A percentile compares a stretch with the other conserved stretches of the same genome.
These are phyloP conservation scores for Diarsia rubi DNA, from an alignment of 2,888 invertebrate species.

Conservation along the genomic window DNA sequence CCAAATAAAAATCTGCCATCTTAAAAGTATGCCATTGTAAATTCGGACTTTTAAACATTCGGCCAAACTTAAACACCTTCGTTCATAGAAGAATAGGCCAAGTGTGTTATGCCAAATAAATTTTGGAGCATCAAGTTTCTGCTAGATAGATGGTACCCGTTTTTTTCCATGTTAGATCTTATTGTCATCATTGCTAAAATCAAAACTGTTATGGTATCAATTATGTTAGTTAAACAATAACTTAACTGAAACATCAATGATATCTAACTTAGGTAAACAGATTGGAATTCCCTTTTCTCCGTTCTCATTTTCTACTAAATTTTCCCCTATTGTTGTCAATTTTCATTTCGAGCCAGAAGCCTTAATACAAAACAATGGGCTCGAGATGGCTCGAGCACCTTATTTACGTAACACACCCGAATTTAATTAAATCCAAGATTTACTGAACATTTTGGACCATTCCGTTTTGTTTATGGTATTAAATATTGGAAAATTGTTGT, in stretches of 20 bases:
- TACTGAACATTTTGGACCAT: conserved; percentile 42
- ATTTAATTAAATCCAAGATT: conserved; percentile 63
- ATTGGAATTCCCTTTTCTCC: not conserved
- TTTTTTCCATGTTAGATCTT: too few relatives aligned
- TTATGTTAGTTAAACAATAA: not conserved
- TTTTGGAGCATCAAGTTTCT: too few relatives aligned
- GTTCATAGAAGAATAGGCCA: too few relatives aligned
- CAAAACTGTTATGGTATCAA: not conserved
- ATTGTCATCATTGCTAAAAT: not conserved
- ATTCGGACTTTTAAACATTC: too few relatives aligned
- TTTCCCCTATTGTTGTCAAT: conserved; percentile 57
- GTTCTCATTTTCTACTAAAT: conserved; percentile 42
- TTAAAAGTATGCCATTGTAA: too few relatives aligned
- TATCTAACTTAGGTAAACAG: conserved; percentile 8
- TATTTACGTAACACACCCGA: conserved; percentile 63
- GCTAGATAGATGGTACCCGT: too few relatives aligned
- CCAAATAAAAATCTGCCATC: too few relatives aligned
- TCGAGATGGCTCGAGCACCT: conserved; percentile 25
- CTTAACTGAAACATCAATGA: not conserved
- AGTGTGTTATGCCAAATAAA: too few relatives aligned
- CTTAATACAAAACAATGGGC: conserved; percentile 59
- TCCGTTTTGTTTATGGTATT: conserved; percentile 51
- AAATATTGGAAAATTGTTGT: conserved; percentile 49
- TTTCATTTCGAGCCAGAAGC: conserved; percentile 50
- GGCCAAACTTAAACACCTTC: too few relatives aligned